Evolutionary conservation across 2,888 invertebrate species (phyloP), one percentile per base, ranked within the genome.

Genomic region (Aphelenchoides bicaudatus): DNA sequence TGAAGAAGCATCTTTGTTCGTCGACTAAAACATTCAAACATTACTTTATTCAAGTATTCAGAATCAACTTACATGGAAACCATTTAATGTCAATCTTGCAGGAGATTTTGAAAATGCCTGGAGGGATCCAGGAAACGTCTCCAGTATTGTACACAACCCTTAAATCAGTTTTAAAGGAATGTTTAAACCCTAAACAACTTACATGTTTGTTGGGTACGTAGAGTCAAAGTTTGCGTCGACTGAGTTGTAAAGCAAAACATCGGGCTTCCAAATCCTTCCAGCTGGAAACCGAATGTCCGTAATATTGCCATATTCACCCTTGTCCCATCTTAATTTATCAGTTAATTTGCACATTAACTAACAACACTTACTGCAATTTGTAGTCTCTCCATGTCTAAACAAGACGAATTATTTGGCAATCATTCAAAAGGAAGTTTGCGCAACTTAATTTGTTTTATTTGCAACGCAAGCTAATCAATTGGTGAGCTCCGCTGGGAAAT

Each of bases 21-120:
- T 76, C 75, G 48, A 76, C 6, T 75, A 75, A 61, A 76, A 75
- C 74, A 72, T 75, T 46, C 65, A 67, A 38, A 66, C n/a, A 56
- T 49, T 23, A 19, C 16, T 23, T 25, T 21, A 21, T 8, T 50
- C 27, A 63, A 37, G 29, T 13, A 8, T n/a, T 28, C 13, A n/a
- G 8, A 10, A 6, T 16, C 29, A 19, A 2, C 8, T 23, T 21
- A 31, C 27, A 52, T 4, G 16, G 37, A 56, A 39, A 65, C 65
- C 64, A 64, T 77, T 91, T 92, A 84, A 94, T 94, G 85, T 94
- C 92, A 80, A 94, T 94, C 84, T 92, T 91, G 85, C 94, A 96
- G 74, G 66, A 67, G 31, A 75, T 71, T 47, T 77, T 75, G 63
- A 78, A 78, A 4, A 78, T 78, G 39, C 77, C 78, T 55, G 96